Evolutionary conservation across 2,797 vertebrate species (phyloP).

Genomic region (Pseudocheirus occidentalis): DNA sequence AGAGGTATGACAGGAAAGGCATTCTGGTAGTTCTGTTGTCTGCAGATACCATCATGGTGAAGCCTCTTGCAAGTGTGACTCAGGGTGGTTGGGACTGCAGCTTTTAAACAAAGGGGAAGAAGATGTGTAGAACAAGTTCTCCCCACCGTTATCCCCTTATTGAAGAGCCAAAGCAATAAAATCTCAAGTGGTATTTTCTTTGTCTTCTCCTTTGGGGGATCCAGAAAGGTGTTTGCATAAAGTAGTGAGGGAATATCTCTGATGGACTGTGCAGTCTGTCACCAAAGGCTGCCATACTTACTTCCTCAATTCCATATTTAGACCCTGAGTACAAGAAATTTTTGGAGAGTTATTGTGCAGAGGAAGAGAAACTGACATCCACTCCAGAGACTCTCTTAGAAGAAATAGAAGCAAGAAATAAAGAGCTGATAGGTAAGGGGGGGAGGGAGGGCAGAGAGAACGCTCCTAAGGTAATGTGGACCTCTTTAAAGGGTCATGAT

Average conservation of each 20-base stretch:
- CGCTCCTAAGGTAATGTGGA: neutral
- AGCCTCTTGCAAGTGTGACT: conserved; percentile 38
- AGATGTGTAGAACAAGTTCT: neutral
- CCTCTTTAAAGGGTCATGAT: neutral
- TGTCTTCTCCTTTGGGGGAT: neutral
- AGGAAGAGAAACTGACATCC: conserved; percentile 96
- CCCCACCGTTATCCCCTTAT: neutral
- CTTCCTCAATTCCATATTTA: conserved; percentile 77
- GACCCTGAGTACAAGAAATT: conserved; percentile 98
- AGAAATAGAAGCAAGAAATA: conserved; percentile 97
- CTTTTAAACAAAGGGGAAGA: conserved; percentile 7
- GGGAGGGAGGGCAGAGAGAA: conserved; percentile 37
- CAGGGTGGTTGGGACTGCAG: conserved; percentile 11
- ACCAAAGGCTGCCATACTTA: conserved; percentile 55
- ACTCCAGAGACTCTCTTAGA: conserved; percentile 97
- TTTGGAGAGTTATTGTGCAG: conserved; percentile 94
- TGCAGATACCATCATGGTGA: neutral
- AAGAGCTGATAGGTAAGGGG: conserved; percentile 94
- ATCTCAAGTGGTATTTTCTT: conserved; percentile 23
- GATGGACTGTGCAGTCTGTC: conserved; percentile 20
- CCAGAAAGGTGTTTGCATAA: conserved; percentile 17
- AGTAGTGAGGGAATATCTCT: conserved; percentile 47
- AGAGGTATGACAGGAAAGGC: neutral
- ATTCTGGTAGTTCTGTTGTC: conserved; percentile 15
- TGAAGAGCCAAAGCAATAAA: conserved; percentile 34